phyloP scores from a whole-genome alignment of 2,888 invertebrate species.

The Laspeyria flexula region DNA sequence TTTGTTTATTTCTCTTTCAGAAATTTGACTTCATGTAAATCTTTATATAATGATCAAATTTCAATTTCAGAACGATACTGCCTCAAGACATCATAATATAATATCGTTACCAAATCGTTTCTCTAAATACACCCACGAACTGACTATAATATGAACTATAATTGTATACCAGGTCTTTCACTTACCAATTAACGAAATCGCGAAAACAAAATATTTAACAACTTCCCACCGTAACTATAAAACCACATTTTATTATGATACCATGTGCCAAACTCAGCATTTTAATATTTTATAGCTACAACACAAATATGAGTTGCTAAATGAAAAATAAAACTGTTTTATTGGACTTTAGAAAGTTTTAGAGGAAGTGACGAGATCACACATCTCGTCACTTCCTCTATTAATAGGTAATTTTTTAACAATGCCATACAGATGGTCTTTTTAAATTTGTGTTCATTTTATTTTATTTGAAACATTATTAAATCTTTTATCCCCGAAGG shows the following conservation, averaged over 20 bases:
- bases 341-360: slow-evolving; percentile 1
- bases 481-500: too few relatives aligned
- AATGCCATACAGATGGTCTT: too few relatives aligned
- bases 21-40: too few relatives aligned
- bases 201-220: slow-evolving; percentile 25
- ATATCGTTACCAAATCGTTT: slow-evolving; percentile 10
- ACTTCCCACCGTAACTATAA: slow-evolving; percentile 25
- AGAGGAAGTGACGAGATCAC: background rate
- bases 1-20: too few relatives aligned
- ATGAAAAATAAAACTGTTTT: slow-evolving; percentile 21
- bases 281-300: slow-evolving; percentile 17
- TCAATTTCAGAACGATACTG: too few relatives aligned
- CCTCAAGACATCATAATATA: too few relatives aligned
- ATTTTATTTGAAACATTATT: too few relatives aligned
- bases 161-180: slow-evolving; percentile 33
- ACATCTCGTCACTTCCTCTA: too few relatives aligned
- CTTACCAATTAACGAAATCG: slow-evolving; percentile 42
- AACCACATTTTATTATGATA: slow-evolving; percentile 17
- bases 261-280: slow-evolving; percentile 26
- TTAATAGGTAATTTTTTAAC: too few relatives aligned
- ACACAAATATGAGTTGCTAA: slow-evolving; percentile 6
- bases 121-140: slow-evolving; percentile 5
- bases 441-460: too few relatives aligned
- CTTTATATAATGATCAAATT: too few relatives aligned
- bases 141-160: too few relatives aligned